Evolutionary conservation across 35 echinoderm and acorn worm species (phyloP).

Genomic region (Anneissia japonica): DNA sequence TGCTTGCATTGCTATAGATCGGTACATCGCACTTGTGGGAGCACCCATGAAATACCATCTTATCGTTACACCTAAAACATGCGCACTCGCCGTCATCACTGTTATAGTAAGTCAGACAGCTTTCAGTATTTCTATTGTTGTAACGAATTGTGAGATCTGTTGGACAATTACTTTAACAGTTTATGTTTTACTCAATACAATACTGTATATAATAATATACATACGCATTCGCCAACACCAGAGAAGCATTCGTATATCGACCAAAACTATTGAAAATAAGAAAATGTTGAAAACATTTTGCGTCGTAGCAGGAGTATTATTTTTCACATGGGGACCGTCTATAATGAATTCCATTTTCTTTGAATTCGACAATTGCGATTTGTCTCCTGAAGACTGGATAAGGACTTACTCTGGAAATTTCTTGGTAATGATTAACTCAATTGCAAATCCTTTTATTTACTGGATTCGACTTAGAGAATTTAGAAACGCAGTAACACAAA

Average conservation of each 20-base stretch:
- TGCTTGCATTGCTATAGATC: neutral
- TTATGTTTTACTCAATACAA: no score
- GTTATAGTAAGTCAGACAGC: neutral
- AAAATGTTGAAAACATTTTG: neutral
- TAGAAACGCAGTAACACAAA: neutral
- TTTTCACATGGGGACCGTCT: no score
- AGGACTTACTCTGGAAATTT: neutral
- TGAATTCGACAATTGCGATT: no score
- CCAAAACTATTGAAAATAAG: neutral
- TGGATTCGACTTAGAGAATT: neutral
- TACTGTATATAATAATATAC: no score
- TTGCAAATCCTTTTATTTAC: neutral
- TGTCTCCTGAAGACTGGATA: no score
- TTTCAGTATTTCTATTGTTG: no score
- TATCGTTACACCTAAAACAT: neutral
- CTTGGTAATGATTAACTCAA: neutral
- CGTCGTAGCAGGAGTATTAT: neutral
- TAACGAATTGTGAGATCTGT: no score
- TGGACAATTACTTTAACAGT: no score
- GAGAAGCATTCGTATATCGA: neutral
- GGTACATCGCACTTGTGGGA: neutral
- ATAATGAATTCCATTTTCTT: no score
- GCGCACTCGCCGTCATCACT: neutral
- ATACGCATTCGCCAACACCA: neutral
- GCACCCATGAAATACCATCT: neutral